Base-by-base conservation (phyloP, 2,113 vertebrate genomes). In the Oplegnathus fasciatus region DNA sequence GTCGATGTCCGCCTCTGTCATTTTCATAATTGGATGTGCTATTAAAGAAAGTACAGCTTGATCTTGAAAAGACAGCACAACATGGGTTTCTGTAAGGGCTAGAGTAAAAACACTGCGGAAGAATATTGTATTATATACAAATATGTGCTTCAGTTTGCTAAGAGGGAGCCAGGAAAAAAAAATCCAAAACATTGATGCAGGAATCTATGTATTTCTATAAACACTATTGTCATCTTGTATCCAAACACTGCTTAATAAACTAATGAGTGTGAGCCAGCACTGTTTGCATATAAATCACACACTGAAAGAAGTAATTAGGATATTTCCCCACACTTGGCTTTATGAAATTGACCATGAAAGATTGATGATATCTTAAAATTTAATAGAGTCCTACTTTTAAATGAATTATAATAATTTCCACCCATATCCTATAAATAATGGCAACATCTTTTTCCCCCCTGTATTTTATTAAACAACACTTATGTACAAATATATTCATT, bases 381-480 rank as follows among this genome's bases (percentile, higher is more conserved):
- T 9, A 70, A 46, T 22, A 52, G 32, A 54, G 28, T 37, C 15
- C 7, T 34, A 78, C 26, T 83, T 78, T 73, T 79, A 20, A 54
- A 66, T 30, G 0, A 15, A 62, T 67, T 26, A 3, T 18, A 30
- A 77, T 54, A 8, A 74, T 24, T 60, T 67, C 6, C 44, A 61
- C 3, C 6, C 17, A 32, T 37, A 0, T 50, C 5, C 4, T 30
- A 70, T 26, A 28, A 78, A 69, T 40, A 13, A 81, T 11, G 4
- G 5, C 13, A n/a, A 17, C 44, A 46, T 34, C 7, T 44, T 10
- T 79, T 70, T 60, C 11, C 10, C 1, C 3, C 3, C 65, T 67
- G 28, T 77, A 14, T 92, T 94, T 94, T 94, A 94, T 94, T 93
- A 95, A 94, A 90, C 75, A 93, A 93, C 89, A 89, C 64, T 32